phyloP scores from a whole-genome alignment of 2,113 vertebrate genomes.

The Aphelocoma coerulescens region DNA sequence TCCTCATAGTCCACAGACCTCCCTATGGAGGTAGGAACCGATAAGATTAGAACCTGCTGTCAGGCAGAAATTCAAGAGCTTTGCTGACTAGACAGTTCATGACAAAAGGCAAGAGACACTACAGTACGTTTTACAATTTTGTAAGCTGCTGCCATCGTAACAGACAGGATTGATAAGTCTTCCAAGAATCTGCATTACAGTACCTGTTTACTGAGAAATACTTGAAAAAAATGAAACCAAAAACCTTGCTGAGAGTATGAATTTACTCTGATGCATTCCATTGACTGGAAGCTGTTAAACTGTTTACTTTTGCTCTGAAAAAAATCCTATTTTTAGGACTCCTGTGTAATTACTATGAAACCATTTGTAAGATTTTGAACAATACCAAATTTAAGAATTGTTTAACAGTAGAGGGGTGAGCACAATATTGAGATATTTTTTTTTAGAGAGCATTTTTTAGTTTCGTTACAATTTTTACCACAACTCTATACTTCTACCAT shows the following conservation, averaged over 20 bases:
- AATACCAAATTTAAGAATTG: not conserved
- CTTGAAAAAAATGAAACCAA: not conserved
- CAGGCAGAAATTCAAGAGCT: not conserved
- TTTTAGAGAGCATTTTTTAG: not conserved
- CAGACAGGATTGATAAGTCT: not conserved
- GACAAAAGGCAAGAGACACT: not conserved
- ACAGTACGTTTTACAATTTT: not conserved
- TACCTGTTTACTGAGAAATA: not conserved
- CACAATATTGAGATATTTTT: not conserved
- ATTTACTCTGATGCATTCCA: not conserved
- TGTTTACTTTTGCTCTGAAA: not conserved
- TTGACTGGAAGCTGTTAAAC: not conserved
- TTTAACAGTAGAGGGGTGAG: not conserved
- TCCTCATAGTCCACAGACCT: not conserved
- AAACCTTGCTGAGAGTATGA: not conserved
- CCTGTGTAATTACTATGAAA: not conserved
- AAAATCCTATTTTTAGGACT: not conserved
- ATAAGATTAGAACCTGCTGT: not conserved
- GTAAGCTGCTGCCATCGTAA: not conserved
- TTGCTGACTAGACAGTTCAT: not conserved
- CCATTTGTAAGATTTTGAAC: not conserved
- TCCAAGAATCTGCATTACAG: not conserved
- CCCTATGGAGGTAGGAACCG: not conserved
- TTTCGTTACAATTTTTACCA: not conserved
- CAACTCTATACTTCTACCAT: not conserved